These are phyloP conservation scores for Drosophila ironensis DNA, from an alignment of 1,140 invertebrate species.

Conservation along the genomic window DNA sequence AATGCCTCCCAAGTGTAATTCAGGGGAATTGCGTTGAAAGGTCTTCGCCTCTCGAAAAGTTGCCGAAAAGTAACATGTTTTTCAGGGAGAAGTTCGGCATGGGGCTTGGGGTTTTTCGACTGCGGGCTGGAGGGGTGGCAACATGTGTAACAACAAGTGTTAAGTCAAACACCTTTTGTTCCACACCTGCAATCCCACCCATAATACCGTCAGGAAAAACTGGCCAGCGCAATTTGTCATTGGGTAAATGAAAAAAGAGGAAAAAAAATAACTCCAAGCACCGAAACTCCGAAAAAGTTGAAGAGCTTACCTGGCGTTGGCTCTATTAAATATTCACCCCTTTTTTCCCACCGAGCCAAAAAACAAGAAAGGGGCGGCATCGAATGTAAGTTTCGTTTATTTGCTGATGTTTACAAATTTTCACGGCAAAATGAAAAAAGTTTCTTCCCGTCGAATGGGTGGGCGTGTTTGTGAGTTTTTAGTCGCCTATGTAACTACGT, in stretches of 20 bases:
- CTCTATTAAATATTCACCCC: constrained; percentile 78
- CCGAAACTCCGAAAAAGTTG: constrained; percentile 15
- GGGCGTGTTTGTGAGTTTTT: not conserved
- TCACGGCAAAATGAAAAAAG: constrained; percentile 77
- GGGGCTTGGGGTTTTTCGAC: not conserved
- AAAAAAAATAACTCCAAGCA: constrained; percentile 1
- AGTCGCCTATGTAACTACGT: constrained; percentile 31
- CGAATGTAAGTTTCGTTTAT: constrained; percentile 64
- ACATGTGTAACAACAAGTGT: constrained; percentile 64
- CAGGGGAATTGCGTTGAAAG: constrained; percentile 71
- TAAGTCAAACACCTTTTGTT: constrained; percentile 51
- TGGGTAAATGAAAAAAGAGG: constrained; percentile 38
- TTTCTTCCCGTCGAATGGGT: constrained; percentile 33
- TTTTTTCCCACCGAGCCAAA: no score
- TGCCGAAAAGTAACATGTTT: constrained; percentile 26
- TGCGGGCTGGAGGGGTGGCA: no score
- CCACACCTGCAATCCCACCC: not conserved
- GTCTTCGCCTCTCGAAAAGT: constrained; percentile 42
- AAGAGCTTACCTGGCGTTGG: constrained; percentile 22
- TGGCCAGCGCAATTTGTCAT: constrained; percentile 70
- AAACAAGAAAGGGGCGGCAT: not conserved
- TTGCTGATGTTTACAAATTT: constrained; percentile 79
- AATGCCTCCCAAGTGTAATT: constrained; percentile 61
- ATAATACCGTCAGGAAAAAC: not conserved
- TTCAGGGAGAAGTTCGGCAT: not conserved